Evolutionary conservation across 2,888 invertebrate species (phyloP), one percentile per base, ranked within the genome.

Genomic region (Heliconius erato): DNA sequence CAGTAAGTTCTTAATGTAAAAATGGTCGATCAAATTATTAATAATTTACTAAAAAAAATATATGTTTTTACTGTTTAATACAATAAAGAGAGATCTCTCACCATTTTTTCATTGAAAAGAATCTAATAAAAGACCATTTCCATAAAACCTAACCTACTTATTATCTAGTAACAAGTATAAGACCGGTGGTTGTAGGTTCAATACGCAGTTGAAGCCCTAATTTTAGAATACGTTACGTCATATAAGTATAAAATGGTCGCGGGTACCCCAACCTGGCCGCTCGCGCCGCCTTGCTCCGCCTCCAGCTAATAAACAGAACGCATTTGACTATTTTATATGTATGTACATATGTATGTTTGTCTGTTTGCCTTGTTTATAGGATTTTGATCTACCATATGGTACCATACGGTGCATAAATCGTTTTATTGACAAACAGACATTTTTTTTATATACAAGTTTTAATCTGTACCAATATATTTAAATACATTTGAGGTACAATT

Each of bases 261-360:
- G 74, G 59, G 81, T 63, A 35, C 63, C 72, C 86, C 82, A 81
- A 91, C 91, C 91, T 91, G 87, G 84, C 80, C 80, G 79, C 85
- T 83, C 82, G 81, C 84, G 88, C 83, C 88, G 86, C 84, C 83
- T 82, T 68, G 69, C 86, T 59, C 86, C 86, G 86, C 85, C 69
- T 85, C 88, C 87, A 87, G 87, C 90, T 91, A 89, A 86, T 86
- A 81, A 84, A 85, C 81, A 80, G 67, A 80, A 79, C 72, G 44
- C 71, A 72, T 26, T 72, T 44, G 26, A 72, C 44, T 72, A 12
- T 49, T 19, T 35, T 32, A 76, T 35, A 63, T 26, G 16, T 35
- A 35, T 35, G 14, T n/a, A 19, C 32, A 19, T 23, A 11, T 32
- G 5, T 40, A 7, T n/a, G 14, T 59, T 54, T 59, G n/a, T 76